Evolutionary conservation across 1,140 invertebrate species (phyloP), one percentile per base, ranked within the genome.

Genomic region (Coboldia fuscipes): DNA sequence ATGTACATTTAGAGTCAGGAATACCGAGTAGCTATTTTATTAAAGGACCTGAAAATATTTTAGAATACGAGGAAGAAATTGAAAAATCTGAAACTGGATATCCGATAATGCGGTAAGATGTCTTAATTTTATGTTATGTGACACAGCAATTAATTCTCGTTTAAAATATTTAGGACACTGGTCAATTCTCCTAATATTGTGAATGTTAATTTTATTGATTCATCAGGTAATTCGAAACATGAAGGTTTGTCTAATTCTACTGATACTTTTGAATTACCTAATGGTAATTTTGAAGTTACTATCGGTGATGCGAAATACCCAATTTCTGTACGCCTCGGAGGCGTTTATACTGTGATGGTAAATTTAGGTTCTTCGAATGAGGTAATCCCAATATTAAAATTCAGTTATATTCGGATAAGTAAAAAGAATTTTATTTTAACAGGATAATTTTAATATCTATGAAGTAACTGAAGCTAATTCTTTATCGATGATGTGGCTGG

Each of bases 401-500:
- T 6, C 18, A 4, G 7, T 32, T 18, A 32, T 18, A 32, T 26
- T 14, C 14, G 17, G 8, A 27, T 9, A 2, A 22, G 3, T 2
- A 34, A 9, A 24, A 3, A 14, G 3, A 29, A 20, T 20, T 31
- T 12, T 7, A 24, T 24, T 20, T 31, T 19, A 12, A 18, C 16
- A 31, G 30, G 2, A 3, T 20, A 5, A n/a, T n/a, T n/a, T n/a
- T n/a, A n/a, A n/a, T n/a, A n/a, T n/a, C n/a, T n/a, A n/a, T n/a
- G 20, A 37, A 18, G 50, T 77, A 2, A 74, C 75, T 0, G 43
- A 56, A 21, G 58, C 70, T 2, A 82, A 78, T 45, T 64, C 56
- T 2, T 47, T 88, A 3, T 70, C 73, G 41, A 81, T 88, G 43
- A 46, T 82, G 0, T 81, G 70, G 70, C 62, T 85, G 43, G 44